Evolutionary conservation across 2,888 invertebrate species (phyloP).

Genomic region (Protodeltote pygarga): DNA sequence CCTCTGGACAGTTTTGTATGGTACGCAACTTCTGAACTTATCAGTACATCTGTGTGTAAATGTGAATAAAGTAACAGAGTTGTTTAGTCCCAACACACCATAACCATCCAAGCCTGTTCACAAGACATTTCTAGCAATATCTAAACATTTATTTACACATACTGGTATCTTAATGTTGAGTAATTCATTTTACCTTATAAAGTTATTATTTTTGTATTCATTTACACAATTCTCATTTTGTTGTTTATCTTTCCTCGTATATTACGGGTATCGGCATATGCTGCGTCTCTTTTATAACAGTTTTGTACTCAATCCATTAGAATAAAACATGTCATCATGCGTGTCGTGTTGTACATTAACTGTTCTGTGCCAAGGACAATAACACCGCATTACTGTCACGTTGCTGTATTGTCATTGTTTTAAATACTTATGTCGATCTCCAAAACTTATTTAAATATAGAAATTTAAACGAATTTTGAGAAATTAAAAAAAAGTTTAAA

Average conservation of each 20-base stretch:
- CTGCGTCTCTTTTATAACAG: conserved; percentile 26
- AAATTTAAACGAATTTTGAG: no score
- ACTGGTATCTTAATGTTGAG: conserved; percentile 18
- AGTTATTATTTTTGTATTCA: conserved; percentile 3
- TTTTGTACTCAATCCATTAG: conserved; percentile 33
- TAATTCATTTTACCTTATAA: conserved; percentile 1
- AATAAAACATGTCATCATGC: conserved; percentile 37
- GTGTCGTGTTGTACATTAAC: conserved; percentile 37
- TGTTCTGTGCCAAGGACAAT: conserved; percentile 43
- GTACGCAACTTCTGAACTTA: conserved; percentile 16
- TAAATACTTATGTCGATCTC: conserved; percentile 2
- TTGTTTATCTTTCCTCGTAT: conserved; percentile 26
- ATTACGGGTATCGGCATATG: conserved; percentile 20
- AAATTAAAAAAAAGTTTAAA: no score
- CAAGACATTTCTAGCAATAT: conserved; percentile 19
- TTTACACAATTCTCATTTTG: conserved; percentile 4
- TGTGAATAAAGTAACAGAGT: conserved; percentile 23
- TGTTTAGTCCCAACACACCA: conserved; percentile 16
- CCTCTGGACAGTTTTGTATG: conserved; percentile 15
- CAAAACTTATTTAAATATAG: conserved; percentile 7
- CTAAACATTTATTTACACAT: conserved; percentile 20
- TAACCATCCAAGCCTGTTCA: conserved; percentile 20
- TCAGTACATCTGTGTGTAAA: conserved; percentile 19
- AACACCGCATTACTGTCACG: conserved; percentile 32
- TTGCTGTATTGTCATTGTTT: conserved; percentile 8